Conservation (phyloP, 1,140 invertebrate species). For the Chironomus tepperi region DNA sequence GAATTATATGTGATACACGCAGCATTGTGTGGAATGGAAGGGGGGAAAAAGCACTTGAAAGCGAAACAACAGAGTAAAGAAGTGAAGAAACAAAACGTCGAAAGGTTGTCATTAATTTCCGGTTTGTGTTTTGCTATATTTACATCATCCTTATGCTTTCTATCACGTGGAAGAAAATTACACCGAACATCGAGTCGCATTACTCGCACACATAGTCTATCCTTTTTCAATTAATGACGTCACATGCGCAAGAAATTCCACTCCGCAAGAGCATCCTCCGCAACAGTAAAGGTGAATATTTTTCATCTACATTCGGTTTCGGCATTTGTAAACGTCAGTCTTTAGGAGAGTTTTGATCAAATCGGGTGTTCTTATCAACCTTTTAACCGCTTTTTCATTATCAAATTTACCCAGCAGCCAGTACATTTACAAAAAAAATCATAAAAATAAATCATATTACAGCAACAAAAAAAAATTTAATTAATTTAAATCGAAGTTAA, state of each 20-base stretch:
- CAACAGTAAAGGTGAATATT: neutral
- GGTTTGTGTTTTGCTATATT: constrained; percentile 19
- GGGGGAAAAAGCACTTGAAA: neutral
- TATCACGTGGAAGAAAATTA: constrained; percentile 15
- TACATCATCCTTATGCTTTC: constrained; percentile 12
- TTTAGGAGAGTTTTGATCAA: constrained; percentile 11
- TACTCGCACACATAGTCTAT: neutral
- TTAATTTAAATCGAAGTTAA: too few species aligned
- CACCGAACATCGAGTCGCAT: neutral
- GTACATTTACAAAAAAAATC: neutral
- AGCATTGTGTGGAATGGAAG: neutral
- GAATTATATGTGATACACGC: too few species aligned
- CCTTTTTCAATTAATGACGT: neutral
- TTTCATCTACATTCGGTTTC: constrained; percentile 13
- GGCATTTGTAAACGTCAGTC: constrained; percentile 16
- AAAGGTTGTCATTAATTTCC: constrained; percentile 23
- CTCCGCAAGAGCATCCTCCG: neutral
- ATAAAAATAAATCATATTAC: neutral
- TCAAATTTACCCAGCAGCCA: constrained; percentile 17
- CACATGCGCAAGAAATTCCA: neutral
- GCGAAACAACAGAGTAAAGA: neutral
- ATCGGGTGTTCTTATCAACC: constrained; percentile 19
- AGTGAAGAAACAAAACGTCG: constrained; percentile 2
- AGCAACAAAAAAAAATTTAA: too few species aligned
- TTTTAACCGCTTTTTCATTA: constrained; percentile 20